Evolutionary conservation across 2,113 vertebrate genomes (phyloP), one percentile per base, ranked within the genome.

Genomic region (Hirundichthys speculiger): DNA sequence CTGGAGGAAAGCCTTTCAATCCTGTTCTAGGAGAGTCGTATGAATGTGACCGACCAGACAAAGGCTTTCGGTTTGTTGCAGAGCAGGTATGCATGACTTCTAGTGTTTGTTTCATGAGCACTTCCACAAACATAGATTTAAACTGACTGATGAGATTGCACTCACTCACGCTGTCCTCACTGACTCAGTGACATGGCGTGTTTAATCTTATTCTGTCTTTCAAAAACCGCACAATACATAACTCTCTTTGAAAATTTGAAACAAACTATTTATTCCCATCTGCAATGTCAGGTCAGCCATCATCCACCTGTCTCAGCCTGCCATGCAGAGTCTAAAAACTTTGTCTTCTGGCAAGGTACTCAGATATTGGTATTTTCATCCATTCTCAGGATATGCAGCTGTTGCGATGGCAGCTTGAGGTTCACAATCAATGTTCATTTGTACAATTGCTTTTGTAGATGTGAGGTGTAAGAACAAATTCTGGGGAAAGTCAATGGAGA

Each of bases 401-500:
- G 16, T 45, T 24, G n/a, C 30, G 41, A 3, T 19, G 9, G 0
- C n/a, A 19, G 13, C 21, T 10, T 9, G 8, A 60, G 34, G 2
- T 55, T 5, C 20, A 11, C 40, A 22, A 52, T 52, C 4, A 63
- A 52, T 72, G 14, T 21, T 24, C 14, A 46, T 38, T 13, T 51
- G 10, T 42, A 25, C 22, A 13, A 13, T 12, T 57, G 0, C 2
- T 41, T 54, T 64, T 51, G 48, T 24, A 99, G 98, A 99, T 74
- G 88, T 99, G 80, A 94, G 97, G 82, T 99, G 97, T 95, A 99
- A 98, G 92, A 99, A 99, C 84, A 99, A 99, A 86, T 99, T 99
- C 88, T 99, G 98, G 98, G 98, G 98, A 0, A 99, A 98, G 90
- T 99, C 98, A 40, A 98, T 99, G 95, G 98, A 99, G 91, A 99